phyloP scores from a whole-genome alignment of 2,113 vertebrate species.

The Lethenteron camtschaticum region DNA sequence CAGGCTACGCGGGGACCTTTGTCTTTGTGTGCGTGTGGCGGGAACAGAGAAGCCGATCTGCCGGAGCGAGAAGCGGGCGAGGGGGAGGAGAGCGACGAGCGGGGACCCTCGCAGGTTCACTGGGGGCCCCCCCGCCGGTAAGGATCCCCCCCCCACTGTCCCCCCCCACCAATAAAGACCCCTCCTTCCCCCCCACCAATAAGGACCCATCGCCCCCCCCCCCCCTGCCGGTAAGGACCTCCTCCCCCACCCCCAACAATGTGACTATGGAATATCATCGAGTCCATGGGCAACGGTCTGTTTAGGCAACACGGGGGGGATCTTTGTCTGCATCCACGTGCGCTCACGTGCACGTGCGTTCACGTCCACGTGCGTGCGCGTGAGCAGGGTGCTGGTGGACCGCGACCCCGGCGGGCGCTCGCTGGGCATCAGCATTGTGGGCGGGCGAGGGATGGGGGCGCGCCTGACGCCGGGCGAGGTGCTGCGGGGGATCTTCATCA shows the following conservation, averaged over 20 bases:
- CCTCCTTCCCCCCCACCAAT: too few relatives aligned
- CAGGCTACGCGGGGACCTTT: too few relatives aligned
- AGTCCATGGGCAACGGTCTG: too few relatives aligned
- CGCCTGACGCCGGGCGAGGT: constrained; percentile 80
- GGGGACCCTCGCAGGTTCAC: constrained; percentile 48
- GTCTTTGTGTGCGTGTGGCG: too few relatives aligned
- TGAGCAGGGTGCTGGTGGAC: constrained; percentile 9
- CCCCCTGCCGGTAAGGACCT: too few relatives aligned
- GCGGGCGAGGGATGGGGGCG: constrained; percentile 88
- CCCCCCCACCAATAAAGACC: too few relatives aligned
- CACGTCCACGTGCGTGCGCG: neutral
- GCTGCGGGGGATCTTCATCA: constrained; percentile 95
- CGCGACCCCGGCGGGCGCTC: constrained; percentile 57
- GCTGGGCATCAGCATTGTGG: constrained; percentile 88
- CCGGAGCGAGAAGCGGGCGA: constrained; percentile 91
- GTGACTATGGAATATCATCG: too few relatives aligned
- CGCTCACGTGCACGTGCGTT: too few relatives aligned
- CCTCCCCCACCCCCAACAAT: too few relatives aligned
- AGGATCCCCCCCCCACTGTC: constrained; percentile 11
- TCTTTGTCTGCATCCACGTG: too few relatives aligned
- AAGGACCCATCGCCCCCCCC: too few relatives aligned
- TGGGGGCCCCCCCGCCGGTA: constrained; percentile 78
- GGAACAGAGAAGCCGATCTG: constrained; percentile 23
- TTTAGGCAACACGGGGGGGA: too few relatives aligned
- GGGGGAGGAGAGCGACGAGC: constrained; percentile 75